Conservation (phyloP, 1,140 invertebrate genomes). For the Stenopsyche tienmushanensis region DNA sequence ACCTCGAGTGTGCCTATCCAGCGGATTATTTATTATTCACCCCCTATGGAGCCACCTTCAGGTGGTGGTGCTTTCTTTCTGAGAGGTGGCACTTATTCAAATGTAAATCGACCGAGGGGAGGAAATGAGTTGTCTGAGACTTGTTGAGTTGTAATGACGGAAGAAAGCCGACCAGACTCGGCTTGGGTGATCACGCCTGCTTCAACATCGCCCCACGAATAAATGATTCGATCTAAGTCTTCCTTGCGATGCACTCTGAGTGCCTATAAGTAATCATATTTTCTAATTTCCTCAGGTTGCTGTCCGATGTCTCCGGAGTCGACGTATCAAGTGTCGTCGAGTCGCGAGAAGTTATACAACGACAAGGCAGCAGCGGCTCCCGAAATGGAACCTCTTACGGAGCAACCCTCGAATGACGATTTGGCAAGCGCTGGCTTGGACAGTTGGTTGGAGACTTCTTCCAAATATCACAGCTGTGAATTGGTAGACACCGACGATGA, state of each 20-base stretch:
- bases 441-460: constrained; percentile 70
- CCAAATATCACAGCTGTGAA: constrained; percentile 73
- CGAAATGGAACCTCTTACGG: constrained; percentile 62
- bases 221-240: too few relatives aligned
- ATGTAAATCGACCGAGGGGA: constrained; percentile 30
- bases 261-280: too few relatives aligned
- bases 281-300: constrained; percentile 35
- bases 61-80: neutral
- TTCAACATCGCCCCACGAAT: too few relatives aligned
- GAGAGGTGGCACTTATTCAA: constrained; percentile 25
- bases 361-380: constrained; percentile 47
- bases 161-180: constrained; percentile 19
- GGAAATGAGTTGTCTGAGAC: constrained; percentile 20
- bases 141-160: constrained; percentile 38
- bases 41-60: neutral
- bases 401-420: constrained; percentile 65
- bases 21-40: neutral
- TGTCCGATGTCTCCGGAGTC: constrained; percentile 45
- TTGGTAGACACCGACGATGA: constrained; percentile 64
- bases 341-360: constrained; percentile 45
- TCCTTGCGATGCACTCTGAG: too few relatives aligned
- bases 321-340: constrained; percentile 49
- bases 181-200: constrained; percentile 21
- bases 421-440: constrained; percentile 64
- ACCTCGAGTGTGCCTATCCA: too few relatives aligned